Evolutionary conservation across 2,888 invertebrate species (phyloP).

Genomic region (Leptinotarsa peninsularis): DNA sequence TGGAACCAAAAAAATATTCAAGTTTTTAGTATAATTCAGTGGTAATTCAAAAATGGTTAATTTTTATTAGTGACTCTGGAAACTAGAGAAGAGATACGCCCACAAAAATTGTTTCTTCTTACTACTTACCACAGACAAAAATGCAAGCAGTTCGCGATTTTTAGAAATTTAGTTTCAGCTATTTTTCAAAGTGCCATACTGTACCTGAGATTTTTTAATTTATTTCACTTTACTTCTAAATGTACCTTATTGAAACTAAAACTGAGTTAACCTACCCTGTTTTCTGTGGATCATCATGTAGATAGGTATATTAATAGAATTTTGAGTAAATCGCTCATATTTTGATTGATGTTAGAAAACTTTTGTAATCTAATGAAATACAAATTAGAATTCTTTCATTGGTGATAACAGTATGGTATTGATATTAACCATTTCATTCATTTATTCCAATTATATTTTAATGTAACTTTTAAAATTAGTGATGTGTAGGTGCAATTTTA

Average conservation of each 20-base stretch:
- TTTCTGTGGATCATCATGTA: slow-evolving; percentile 23
- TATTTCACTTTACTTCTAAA: not conserved
- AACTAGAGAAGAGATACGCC: too few relatives aligned
- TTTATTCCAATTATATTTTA: slow-evolving; percentile 39
- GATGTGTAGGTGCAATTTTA: slow-evolving; percentile 48
- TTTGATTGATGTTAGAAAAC: slow-evolving; percentile 59
- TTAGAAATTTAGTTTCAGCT: too few relatives aligned
- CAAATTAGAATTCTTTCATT: slow-evolving; percentile 43
- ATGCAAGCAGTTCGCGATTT: too few relatives aligned
- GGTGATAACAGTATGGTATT: slow-evolving; percentile 30
- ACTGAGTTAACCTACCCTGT: not conserved
- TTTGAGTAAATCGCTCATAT: slow-evolving; percentile 52
- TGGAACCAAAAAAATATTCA: too few relatives aligned
- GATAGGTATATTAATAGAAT: slow-evolving; percentile 27
- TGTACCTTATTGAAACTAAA: not conserved
- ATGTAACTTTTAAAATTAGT: slow-evolving; percentile 47
- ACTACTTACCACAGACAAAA: too few relatives aligned
- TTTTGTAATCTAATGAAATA: slow-evolving; percentile 49
- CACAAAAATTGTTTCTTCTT: too few relatives aligned
- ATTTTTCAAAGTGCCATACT: too few relatives aligned
- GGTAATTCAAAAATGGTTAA: too few relatives aligned
- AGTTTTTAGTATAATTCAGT: too few relatives aligned
- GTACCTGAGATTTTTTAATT: not conserved
- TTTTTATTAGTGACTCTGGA: too few relatives aligned
- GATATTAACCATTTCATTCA: slow-evolving; percentile 41